Evolutionary conservation across 2,888 invertebrate genomes (phyloP).

Genomic region (Lymantria dispar): DNA sequence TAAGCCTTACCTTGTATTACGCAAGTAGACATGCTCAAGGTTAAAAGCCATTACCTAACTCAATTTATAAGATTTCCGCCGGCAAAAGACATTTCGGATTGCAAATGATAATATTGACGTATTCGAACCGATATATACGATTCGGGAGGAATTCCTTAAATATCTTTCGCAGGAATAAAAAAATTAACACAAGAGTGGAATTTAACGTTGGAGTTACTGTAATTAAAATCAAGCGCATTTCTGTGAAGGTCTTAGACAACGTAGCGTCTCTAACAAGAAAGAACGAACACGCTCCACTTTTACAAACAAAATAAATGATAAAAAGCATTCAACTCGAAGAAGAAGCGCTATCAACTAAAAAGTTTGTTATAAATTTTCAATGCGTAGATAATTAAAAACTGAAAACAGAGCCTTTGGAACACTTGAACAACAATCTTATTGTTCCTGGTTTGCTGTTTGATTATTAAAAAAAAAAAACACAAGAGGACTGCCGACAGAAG

Average conservation of each 20-base stretch:
- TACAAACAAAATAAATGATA: conserved; percentile 13
- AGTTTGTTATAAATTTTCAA: conserved; percentile 20
- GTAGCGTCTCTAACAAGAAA: conserved; percentile 6
- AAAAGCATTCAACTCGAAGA: conserved; percentile 13
- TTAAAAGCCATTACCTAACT: too few species aligned
- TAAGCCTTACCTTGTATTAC: too few species aligned
- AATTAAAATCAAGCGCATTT: not conserved
- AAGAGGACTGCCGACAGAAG: too few species aligned
- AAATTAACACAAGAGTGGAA: too few species aligned
- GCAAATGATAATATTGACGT: too few species aligned
- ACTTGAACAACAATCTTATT: not conserved
- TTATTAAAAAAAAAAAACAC: too few species aligned
- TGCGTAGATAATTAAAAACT: conserved; percentile 29
- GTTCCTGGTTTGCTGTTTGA: not conserved
- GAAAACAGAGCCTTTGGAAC: conserved; percentile 9
- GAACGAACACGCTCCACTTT: conserved; percentile 9
- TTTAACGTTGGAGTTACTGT: not conserved
- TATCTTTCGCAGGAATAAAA: too few species aligned
- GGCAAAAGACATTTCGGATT: too few species aligned
- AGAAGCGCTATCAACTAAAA: conserved; percentile 15
- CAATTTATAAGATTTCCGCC: too few species aligned
- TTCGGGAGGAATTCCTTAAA: too few species aligned
- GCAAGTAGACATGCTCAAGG: too few species aligned
- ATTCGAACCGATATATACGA: too few species aligned
- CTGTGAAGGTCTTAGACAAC: conserved; percentile 3